These are phyloP conservation scores for Euschistus heros DNA, from an alignment of 1,140 invertebrate genomes.

Conservation along the genomic window DNA sequence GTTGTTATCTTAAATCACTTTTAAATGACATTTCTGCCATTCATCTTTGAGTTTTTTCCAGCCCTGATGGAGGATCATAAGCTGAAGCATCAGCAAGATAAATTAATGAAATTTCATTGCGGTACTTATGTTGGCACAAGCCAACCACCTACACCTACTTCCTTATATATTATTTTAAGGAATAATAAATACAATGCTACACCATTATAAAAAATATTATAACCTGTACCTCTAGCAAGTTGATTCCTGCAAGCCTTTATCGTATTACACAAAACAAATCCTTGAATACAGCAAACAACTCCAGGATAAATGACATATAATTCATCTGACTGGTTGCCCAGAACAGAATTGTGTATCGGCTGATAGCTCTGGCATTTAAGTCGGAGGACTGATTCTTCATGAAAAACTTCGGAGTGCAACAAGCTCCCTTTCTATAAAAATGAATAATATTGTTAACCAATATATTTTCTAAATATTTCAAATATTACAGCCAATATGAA, in stretches of 20 bases:
- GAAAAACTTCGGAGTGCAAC: slow-evolving; percentile 71
- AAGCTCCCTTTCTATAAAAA: slow-evolving; percentile 55
- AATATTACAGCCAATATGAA: neutral
- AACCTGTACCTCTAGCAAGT: slow-evolving; percentile 57
- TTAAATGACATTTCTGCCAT: too few species aligned
- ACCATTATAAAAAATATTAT: too few species aligned
- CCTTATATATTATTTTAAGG: too few species aligned
- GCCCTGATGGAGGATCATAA: too few species aligned
- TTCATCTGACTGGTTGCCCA: slow-evolving; percentile 60
- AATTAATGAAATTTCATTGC: too few species aligned
- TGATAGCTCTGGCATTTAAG: slow-evolving; percentile 69
- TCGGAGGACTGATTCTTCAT: slow-evolving; percentile 64
- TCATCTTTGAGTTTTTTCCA: too few species aligned
- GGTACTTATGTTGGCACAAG: too few species aligned
- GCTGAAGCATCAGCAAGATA: too few species aligned
- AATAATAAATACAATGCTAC: too few species aligned
- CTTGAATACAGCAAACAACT: slow-evolving; percentile 70
- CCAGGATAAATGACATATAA: slow-evolving; percentile 66
- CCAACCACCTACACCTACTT: too few species aligned
- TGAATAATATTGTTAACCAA: slow-evolving; percentile 24
- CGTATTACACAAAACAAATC: slow-evolving; percentile 70
- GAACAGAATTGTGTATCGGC: slow-evolving; percentile 43
- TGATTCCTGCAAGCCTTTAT: slow-evolving; percentile 68
- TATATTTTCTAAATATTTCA: neutral
- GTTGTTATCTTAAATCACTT: too few species aligned